Percentiles rank a stretch among this genome's conserved stretches.
Evolutionary conservation across 2,888 invertebrate genomes (phyloP).

Genomic region (Eutolmus rufibarbis): DNA sequence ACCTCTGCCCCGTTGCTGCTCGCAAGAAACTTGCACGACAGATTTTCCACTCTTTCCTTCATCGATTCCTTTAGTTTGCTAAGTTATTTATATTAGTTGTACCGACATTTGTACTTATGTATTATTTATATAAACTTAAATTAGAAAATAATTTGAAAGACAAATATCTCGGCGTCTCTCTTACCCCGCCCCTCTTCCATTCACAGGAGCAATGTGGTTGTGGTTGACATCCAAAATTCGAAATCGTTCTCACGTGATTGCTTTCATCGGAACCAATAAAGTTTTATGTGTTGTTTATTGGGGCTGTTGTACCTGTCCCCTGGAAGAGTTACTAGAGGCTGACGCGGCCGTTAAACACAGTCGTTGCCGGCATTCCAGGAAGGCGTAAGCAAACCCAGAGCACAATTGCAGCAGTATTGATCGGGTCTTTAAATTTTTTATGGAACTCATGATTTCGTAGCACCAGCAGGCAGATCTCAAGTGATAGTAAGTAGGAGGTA

Average conservation of each 20-base stretch:
- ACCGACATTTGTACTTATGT: constrained; percentile 32
- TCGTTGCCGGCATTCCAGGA: neutral
- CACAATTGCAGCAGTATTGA: neutral
- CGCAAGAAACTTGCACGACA: neutral
- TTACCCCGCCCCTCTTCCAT: neutral
- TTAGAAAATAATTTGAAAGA: constrained; percentile 24
- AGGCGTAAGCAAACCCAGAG: neutral
- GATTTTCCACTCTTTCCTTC: neutral
- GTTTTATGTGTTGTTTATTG: constrained; percentile 7
- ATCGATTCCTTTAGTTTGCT: constrained; percentile 31
- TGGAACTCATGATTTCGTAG: neutral
- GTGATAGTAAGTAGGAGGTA: neutral
- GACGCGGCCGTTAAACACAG: neutral
- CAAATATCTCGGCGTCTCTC: neutral
- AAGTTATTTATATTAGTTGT: constrained; percentile 42
- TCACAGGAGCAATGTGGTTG: neutral
- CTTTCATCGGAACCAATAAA: constrained; percentile 14
- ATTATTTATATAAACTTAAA: constrained; percentile 34
- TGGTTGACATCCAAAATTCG: neutral
- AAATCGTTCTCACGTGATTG: neutral
- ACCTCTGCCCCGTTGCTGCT: neutral
- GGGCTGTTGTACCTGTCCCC: neutral
- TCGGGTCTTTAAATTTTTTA: neutral
- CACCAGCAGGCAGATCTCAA: neutral
- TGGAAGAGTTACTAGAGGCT: neutral